These are phyloP conservation scores for Datnioides undecimradiatus DNA, from an alignment of 2,113 vertebrate species.

Conservation along the genomic window DNA sequence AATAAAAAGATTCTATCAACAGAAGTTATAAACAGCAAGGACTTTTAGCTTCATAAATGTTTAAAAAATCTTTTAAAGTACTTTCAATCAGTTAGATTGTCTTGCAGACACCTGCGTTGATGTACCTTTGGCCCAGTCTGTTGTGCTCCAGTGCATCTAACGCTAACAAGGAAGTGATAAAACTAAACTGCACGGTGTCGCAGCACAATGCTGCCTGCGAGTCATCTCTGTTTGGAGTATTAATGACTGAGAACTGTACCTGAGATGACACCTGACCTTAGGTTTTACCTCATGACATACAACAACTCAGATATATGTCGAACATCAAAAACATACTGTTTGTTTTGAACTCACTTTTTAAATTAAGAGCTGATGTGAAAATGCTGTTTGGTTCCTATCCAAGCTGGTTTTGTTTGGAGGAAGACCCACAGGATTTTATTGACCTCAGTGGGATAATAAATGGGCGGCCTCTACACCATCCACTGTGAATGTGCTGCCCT, in stretches of 20 bases:
- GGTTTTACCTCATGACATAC: not conserved
- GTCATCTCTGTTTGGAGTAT: not conserved
- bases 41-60: not conserved
- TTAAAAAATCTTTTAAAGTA: not conserved
- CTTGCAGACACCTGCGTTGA: no score
- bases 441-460: not conserved
- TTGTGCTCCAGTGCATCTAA: not conserved
- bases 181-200: slow-evolving; percentile 69
- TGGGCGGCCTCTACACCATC: not conserved
- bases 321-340: not conserved
- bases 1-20: not conserved
- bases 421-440: slow-evolving; percentile 16
- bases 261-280: not conserved
- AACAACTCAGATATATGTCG: not conserved
- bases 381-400: not conserved
- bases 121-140: not conserved
- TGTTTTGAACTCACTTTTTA: slow-evolving; percentile 10
- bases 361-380: slow-evolving; percentile 1
- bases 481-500: slow-evolving; percentile 72
- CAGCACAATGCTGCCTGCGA: slow-evolving; percentile 59
- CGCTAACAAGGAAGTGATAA: slow-evolving; percentile 39
- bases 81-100: not conserved
- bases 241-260: not conserved
- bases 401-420: not conserved
- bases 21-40: not conserved